phyloP scores from a whole-genome alignment of 2,888 invertebrate genomes.

The Corbicula japonica region DNA sequence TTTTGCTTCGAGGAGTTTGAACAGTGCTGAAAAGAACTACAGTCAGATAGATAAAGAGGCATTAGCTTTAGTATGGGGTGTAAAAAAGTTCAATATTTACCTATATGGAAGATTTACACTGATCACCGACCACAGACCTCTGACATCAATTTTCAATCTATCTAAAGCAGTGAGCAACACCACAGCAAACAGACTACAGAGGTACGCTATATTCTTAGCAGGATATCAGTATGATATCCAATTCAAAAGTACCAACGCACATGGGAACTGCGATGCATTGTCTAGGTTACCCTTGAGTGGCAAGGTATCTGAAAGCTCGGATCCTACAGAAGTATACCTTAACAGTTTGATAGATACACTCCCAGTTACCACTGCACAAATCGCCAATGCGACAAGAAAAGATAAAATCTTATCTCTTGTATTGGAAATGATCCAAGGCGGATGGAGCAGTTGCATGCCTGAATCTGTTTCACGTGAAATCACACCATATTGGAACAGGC shows the following conservation, averaged over 20 bases:
- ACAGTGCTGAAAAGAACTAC: slow-evolving; percentile 84
- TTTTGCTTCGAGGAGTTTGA: slow-evolving; percentile 86
- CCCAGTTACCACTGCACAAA: slow-evolving; percentile 38
- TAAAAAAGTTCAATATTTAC: slow-evolving; percentile 85
- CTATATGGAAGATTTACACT: slow-evolving; percentile 85
- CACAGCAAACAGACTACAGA: slow-evolving; percentile 47
- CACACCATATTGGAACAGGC: slow-evolving; percentile 36
- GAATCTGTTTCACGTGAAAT: slow-evolving; percentile 7
- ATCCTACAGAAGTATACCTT: slow-evolving; percentile 38
- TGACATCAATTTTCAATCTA: slow-evolving; percentile 63
- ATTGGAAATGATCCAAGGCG: slow-evolving; percentile 31
- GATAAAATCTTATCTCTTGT: slow-evolving; percentile 51
- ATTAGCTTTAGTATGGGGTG: slow-evolving; percentile 84
- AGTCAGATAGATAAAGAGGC: slow-evolving; percentile 86
- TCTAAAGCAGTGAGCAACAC: slow-evolving; percentile 61
- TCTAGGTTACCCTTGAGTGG: slow-evolving; percentile 44
- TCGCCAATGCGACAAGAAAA: slow-evolving; percentile 33
- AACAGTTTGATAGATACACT: slow-evolving; percentile 77
- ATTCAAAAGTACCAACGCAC: slow-evolving; percentile 41
- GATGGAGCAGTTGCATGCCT: slow-evolving; percentile 19
- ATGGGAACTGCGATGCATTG: slow-evolving; percentile 62
- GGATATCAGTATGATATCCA: slow-evolving; percentile 39
- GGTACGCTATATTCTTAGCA: slow-evolving; percentile 41
- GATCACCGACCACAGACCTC: slow-evolving; percentile 65
- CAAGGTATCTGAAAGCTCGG: neutral